phyloP scores from a whole-genome alignment of 2,113 vertebrate genomes.

The Hippolais icterina region DNA sequence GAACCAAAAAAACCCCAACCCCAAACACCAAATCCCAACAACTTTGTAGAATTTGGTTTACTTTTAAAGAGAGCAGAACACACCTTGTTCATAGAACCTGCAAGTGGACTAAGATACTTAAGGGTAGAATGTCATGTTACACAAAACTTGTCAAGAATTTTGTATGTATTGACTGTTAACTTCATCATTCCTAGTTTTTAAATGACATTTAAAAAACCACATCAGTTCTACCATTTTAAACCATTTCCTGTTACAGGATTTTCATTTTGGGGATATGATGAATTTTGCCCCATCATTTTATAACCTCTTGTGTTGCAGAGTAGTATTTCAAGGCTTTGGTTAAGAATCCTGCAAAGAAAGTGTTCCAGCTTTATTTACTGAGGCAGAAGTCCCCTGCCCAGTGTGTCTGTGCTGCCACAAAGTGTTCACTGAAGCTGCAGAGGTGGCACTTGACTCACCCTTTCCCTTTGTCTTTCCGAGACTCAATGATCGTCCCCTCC shows the following conservation, averaged over 20 bases:
- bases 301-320: neutral
- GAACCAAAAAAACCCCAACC: neutral
- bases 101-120: neutral
- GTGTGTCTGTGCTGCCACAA: neutral
- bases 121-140: neutral
- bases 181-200: neutral
- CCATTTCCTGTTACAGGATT: neutral
- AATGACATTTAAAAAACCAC: neutral
- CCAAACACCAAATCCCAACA: neutral
- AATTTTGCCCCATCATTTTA: neutral
- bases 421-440: neutral
- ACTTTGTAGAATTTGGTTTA: neutral
- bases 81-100: neutral
- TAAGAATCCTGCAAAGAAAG: neutral
- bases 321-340: neutral
- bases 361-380: neutral
- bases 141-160: neutral
- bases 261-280: neutral
- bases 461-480: constrained; percentile 88
- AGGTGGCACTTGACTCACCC: constrained; percentile 62
- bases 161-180: neutral
- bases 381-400: neutral
- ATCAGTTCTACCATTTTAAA: neutral
- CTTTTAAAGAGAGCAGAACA: neutral
- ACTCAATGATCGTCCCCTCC: constrained; percentile 90